These are phyloP conservation scores for Anguilla megastoma DNA, from an alignment of 2,797 vertebrate species.

Conservation along the genomic window DNA sequence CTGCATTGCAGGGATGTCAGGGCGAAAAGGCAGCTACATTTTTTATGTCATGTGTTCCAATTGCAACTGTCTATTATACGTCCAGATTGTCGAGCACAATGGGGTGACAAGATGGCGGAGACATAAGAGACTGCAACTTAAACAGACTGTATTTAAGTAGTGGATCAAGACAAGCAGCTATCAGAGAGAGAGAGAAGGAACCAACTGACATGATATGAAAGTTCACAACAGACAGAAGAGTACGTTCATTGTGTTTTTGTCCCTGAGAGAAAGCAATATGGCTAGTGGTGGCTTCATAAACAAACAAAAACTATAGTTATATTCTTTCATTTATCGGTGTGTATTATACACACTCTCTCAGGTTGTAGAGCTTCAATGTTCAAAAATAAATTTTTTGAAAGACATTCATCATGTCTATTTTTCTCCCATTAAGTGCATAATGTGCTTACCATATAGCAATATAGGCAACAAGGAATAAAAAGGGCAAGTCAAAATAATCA, in stretches of 20 bases:
- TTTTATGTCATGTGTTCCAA: constrained; percentile 19
- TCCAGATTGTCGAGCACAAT: not conserved
- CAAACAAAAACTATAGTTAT: not conserved
- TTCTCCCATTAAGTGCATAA: not conserved
- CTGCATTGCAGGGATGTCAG: constrained; percentile 9
- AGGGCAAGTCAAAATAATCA: not conserved
- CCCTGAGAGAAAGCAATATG: not conserved
- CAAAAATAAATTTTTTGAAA: not conserved
- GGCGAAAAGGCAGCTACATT: constrained; percentile 14
- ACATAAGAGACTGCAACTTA: not conserved
- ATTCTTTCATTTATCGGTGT: not conserved
- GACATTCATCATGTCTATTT: not conserved
- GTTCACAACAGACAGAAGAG: constrained; percentile 12
- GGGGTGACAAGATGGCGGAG: constrained; percentile 12
- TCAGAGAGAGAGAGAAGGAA: constrained; percentile 6
- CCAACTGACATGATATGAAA: not conserved
- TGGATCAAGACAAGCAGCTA: constrained; percentile 28
- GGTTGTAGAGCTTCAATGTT: not conserved
- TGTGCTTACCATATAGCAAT: not conserved
- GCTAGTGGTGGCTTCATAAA: not conserved
- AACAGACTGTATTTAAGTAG: constrained; percentile 22
- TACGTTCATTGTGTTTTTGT: not conserved
- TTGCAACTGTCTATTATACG: constrained; percentile 14
- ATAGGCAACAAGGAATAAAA: not conserved
- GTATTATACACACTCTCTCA: not conserved